Percentiles rank a stretch among this genome's conserved stretches.
Evolutionary conservation across 2,797 vertebrate genomes (phyloP).

Genomic region (Vireo griseus): DNA sequence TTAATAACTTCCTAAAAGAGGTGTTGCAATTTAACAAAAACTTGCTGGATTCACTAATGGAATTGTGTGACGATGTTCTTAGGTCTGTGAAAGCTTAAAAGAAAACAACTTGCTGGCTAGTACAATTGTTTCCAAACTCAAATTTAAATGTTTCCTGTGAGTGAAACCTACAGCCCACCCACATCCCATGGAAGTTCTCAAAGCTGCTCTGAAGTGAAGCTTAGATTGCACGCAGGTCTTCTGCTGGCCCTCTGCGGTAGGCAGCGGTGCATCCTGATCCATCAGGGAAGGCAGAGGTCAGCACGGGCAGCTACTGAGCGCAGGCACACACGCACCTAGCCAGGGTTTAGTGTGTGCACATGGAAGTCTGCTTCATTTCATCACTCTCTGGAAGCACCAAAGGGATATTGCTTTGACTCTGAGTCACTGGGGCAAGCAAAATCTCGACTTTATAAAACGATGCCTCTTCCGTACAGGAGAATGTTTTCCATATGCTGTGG

Average conservation of each 20-base stretch:
- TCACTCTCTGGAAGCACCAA: not conserved
- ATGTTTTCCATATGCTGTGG: constrained; percentile 21
- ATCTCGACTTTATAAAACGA: not conserved
- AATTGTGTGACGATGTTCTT: not conserved
- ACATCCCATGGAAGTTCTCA: not conserved
- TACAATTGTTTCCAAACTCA: constrained; percentile 17
- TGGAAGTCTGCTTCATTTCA: not conserved
- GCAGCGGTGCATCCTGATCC: not conserved
- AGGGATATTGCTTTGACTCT: not conserved
- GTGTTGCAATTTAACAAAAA: not conserved
- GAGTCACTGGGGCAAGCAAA: not conserved
- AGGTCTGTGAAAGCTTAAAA: not conserved
- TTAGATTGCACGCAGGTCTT: not conserved
- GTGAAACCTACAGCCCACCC: not conserved
- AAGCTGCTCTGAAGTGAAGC: not conserved
- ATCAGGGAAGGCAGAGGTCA: not conserved
- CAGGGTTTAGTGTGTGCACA: not conserved
- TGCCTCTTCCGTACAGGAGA: not conserved
- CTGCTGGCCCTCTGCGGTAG: not conserved
- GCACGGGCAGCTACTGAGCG: not conserved
- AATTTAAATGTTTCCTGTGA: not conserved
- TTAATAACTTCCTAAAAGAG: not conserved
- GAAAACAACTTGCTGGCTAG: not conserved
- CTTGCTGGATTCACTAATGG: not conserved
- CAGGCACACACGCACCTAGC: not conserved